These are phyloP conservation scores for Dryas iulia DNA, from an alignment of 1,140 invertebrate genomes.

Conservation along the genomic window DNA sequence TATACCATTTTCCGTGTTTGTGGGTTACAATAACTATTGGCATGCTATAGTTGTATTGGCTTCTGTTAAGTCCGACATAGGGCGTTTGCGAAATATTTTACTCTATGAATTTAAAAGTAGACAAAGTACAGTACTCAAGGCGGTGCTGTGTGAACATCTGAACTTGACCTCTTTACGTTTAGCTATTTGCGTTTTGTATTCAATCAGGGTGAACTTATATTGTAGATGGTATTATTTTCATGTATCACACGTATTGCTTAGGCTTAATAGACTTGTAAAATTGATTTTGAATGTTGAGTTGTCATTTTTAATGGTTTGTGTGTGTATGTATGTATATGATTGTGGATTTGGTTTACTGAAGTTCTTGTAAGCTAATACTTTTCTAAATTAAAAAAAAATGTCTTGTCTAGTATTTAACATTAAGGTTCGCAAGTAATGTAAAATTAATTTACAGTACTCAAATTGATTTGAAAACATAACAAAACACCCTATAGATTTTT, in stretches of 20 bases:
- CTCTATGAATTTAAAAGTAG: constrained; percentile 34
- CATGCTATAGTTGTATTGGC: constrained; percentile 1
- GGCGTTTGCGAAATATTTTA: constrained; percentile 28
- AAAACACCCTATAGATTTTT: no score
- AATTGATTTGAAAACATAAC: no score
- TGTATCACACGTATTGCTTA: constrained; percentile 12
- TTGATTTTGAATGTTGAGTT: not conserved
- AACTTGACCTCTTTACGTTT: constrained; percentile 35
- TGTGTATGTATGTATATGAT: no score
- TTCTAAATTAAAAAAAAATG: no score
- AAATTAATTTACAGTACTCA: no score
- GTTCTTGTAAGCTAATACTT: no score
- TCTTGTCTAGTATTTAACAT: no score
- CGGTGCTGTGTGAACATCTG: constrained; percentile 17
- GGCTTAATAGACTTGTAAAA: not conserved
- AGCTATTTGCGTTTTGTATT: constrained; percentile 22
- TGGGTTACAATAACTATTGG: not conserved
- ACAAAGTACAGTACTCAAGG: constrained; percentile 20
- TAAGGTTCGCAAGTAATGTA: no score
- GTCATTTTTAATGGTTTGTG: no score
- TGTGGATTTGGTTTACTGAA: no score
- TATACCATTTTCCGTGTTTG: not conserved
- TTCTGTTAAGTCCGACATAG: constrained; percentile 22
- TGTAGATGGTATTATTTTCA: constrained; percentile 11
- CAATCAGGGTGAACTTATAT: not conserved